Base-by-base conservation (phyloP, 1,140 invertebrate species). In the Plectus sambesii region DNA sequence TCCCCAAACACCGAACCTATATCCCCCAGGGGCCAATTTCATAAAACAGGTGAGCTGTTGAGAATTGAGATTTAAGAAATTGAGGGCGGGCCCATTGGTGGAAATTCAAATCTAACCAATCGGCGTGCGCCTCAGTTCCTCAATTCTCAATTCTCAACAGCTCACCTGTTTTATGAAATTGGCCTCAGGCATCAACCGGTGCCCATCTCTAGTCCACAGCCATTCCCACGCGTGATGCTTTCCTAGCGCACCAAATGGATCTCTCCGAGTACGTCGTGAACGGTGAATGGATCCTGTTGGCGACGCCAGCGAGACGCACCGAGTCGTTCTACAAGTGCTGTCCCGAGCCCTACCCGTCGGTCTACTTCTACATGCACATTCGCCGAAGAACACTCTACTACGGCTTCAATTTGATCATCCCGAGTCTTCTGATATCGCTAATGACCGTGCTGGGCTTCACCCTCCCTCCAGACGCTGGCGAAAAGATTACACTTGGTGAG, bases 321-420 rank as follows among this genome's bases (percentile, higher is more conserved):
- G 77, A 30, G 83, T 87, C 55, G 24, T 49, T 52, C 5, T 75
- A 73, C 51, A 68, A 67, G 23, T 75, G 74, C 47, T 75, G 73
- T 55, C 72, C 72, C 2, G 70, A 74, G 27, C 84, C 86, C 53
- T 94, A 94, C 73, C 84, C 93, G 67, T 89, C 94, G 74, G 84
- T 96, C 56, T 93, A 87, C 59, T 97, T 93, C 76, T 83, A 83
- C 62, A 88, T 98, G 66, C 83, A 89, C 71, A 93, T 98, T 73
- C 79, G 92, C 69, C 80, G 93, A 69, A 81, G 92, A 69, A 96
- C 89, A 43, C 79, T 97, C 56, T 97, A 96, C 79, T 97, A 97
- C 78, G 94, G 93, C 76, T 96, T 97, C 80, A 97, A 98, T 79
- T 80, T 97, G 65, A 94, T 97, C 72, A 88, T 97, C 66, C 92